Percentiles rank a stretch among this genome's conserved stretches.
Conservation (phyloP, 2,113 vertebrate genomes). For the Dasyprocta punctata region DNA sequence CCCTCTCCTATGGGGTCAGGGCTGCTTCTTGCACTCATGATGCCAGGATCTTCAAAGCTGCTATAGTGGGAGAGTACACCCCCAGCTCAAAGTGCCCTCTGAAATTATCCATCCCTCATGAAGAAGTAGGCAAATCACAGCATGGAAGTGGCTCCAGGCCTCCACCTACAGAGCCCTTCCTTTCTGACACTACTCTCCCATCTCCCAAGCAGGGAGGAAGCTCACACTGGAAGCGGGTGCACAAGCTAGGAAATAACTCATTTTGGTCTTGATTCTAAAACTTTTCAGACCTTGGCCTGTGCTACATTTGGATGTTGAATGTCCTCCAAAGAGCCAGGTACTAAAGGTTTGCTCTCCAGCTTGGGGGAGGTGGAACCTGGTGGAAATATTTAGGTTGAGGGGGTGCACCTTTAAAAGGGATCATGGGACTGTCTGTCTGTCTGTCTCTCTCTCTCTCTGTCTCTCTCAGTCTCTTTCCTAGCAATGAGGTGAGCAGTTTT, state of each 20-base stretch:
- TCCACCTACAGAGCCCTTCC: not conserved
- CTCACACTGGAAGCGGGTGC: accelerated
- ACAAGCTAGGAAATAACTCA: not conserved
- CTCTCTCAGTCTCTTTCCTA: not conserved
- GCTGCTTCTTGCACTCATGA: not conserved
- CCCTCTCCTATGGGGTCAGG: not conserved
- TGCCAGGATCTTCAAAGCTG: not conserved
- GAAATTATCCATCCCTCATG: not conserved
- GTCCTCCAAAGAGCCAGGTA: not conserved
- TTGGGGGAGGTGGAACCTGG: not conserved
- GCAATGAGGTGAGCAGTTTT: not conserved
- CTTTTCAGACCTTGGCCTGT: not conserved
- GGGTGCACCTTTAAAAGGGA: not conserved
- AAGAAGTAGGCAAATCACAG: not conserved
- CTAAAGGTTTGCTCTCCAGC: not conserved
- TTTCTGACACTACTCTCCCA: no score
- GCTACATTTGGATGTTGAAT: not conserved
- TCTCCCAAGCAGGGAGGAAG: no score
- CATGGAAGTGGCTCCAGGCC: not conserved
- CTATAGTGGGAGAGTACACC: not conserved
- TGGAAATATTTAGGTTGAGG: not conserved
- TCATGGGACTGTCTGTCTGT: not conserved
- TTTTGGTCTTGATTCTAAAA: not conserved
- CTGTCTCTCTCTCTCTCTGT: not conserved
- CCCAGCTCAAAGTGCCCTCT: not conserved